A percentile compares a stretch with the other conserved stretches of the same genome.
These are phyloP conservation scores for Pelobates cultripes DNA, from an alignment of 2,797 vertebrate genomes.

Conservation along the genomic window DNA sequence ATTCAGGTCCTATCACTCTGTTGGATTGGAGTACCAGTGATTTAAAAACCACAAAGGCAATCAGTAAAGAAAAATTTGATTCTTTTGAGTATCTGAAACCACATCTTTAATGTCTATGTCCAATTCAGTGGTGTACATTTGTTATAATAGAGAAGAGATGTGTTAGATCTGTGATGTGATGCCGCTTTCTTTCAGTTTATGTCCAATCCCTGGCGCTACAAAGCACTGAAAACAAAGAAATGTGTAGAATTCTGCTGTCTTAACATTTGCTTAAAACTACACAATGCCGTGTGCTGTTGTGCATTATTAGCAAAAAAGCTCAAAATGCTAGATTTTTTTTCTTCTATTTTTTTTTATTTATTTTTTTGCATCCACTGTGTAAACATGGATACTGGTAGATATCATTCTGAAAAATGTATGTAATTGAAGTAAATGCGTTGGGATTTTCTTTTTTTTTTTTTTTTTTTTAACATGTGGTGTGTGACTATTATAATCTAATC, in stretches of 20 bases:
- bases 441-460: not conserved
- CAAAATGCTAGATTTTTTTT: not conserved
- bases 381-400: not conserved
- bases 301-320: not conserved
- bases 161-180: not conserved
- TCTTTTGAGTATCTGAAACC: conserved; percentile 26
- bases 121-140: conserved; percentile 3
- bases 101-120: conserved; percentile 18
- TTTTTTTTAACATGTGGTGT: not conserved
- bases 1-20: conserved; percentile 38
- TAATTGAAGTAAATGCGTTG: not conserved
- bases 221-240: not conserved
- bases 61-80: conserved; percentile 18
- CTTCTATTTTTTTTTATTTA: no score
- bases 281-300: not conserved
- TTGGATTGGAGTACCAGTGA: conserved; percentile 1
- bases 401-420: not conserved
- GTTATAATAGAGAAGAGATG: not conserved
- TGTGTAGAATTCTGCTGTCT: not conserved
- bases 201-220: not conserved
- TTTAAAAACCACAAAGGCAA: conserved; percentile 34
- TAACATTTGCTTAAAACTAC: conserved; percentile 7
- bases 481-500: not conserved
- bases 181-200: not conserved
- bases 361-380: not conserved